phyloP scores from a whole-genome alignment of 1,140 invertebrate species.

The Coptotermes formosanus region DNA sequence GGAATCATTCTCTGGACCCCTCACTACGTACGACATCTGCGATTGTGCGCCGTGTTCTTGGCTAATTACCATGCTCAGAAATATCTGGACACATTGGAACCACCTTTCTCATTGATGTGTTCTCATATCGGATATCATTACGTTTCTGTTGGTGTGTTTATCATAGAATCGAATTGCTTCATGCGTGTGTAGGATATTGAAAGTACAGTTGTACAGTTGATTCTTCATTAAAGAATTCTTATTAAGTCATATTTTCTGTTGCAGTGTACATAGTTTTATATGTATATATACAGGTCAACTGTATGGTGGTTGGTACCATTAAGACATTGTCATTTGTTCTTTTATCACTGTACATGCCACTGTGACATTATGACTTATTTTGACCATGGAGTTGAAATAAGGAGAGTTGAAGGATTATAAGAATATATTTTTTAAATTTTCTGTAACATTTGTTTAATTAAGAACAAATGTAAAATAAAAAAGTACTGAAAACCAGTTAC shows the following conservation, averaged over 20 bases:
- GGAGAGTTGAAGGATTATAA: too few relatives aligned
- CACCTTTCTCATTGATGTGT: background rate
- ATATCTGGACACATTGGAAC: background rate
- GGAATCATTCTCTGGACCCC: background rate
- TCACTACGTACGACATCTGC: background rate
- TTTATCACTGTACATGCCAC: too few relatives aligned
- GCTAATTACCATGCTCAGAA: background rate
- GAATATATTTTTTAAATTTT: too few relatives aligned
- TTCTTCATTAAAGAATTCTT: background rate
- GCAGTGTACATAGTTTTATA: too few relatives aligned
- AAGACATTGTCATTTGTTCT: too few relatives aligned
- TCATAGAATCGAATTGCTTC: background rate
- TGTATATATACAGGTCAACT: too few relatives aligned
- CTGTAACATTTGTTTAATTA: too few relatives aligned
- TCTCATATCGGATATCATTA: background rate
- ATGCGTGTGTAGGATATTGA: background rate
- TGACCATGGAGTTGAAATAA: too few relatives aligned
- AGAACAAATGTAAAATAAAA: too few relatives aligned
- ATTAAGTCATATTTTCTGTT: background rate
- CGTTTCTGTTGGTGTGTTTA: background rate
- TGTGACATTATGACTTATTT: too few relatives aligned
- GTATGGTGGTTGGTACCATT: too few relatives aligned
- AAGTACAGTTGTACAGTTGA: background rate
- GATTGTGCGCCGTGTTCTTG: background rate
- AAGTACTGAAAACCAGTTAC: too few relatives aligned